Evolutionary conservation across 1,140 invertebrate genomes (phyloP).

Genomic region (Chironomus tepperi): DNA sequence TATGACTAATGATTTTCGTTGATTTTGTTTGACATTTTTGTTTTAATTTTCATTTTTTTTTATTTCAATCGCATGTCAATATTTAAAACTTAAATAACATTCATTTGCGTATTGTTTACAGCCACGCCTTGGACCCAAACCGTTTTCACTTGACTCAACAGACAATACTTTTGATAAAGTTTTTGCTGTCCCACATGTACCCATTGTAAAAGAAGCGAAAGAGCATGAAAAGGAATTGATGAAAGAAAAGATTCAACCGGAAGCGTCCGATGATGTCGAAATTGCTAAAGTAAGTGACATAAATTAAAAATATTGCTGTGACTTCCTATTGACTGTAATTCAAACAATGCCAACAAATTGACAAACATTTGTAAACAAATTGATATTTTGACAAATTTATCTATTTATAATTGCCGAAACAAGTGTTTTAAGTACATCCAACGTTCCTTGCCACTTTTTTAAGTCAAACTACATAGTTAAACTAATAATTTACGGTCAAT

Average conservation of each 20-base stretch:
- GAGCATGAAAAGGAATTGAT: not conserved
- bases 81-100: not conserved
- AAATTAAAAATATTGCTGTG: not conserved
- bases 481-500: no score
- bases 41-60: constrained; percentile 28
- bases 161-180: constrained; percentile 72
- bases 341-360: no score
- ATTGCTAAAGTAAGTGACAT: constrained; percentile 38
- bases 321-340: not conserved
- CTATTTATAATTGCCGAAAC: no score
- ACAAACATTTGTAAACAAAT: no score
- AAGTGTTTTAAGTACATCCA: no score
- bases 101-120: constrained; percentile 34
- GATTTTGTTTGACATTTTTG: constrained; percentile 27
- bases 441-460: no score
- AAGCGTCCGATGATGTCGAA: constrained; percentile 34
- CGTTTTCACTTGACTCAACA: constrained; percentile 60
- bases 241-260: not conserved
- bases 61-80: not conserved
- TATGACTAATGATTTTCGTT: constrained; percentile 22
- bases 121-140: constrained; percentile 73
- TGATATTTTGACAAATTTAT: no score
- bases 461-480: no score
- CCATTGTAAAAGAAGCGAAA: constrained; percentile 36
- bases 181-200: constrained; percentile 64